These are phyloP conservation scores for Hyperoplus lanceolatus DNA, from an alignment of 2,797 vertebrate species.

Conservation along the genomic window DNA sequence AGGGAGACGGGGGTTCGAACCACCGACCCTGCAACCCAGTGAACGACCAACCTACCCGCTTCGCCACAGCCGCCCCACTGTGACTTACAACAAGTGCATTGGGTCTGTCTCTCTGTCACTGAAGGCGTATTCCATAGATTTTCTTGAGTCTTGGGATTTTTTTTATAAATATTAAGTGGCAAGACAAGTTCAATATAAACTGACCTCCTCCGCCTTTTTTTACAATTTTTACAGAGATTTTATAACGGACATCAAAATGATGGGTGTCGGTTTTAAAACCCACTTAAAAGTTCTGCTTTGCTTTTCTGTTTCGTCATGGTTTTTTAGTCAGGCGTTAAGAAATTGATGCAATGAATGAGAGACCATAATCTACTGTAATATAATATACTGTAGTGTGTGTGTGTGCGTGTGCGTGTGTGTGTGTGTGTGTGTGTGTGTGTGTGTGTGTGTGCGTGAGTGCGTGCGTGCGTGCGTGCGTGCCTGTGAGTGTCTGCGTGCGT, in stretches of 20 bases:
- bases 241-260: slow-evolving; percentile 9
- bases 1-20: too few species aligned
- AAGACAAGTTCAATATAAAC: not conserved
- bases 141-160: not conserved
- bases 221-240: not conserved
- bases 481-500: not conserved
- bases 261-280: not conserved
- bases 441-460: slow-evolving; percentile 12
- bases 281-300: not conserved
- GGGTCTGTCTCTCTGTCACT: not conserved
- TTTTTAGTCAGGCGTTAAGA: slow-evolving; percentile 6
- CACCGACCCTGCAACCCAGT: too few species aligned
- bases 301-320: not conserved
- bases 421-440: slow-evolving; percentile 15
- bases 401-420: not conserved
- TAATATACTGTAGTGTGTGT: not conserved
- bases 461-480: slow-evolving; percentile 6
- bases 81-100: not conserved
- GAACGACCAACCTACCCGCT: too few species aligned
- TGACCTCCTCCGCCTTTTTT: not conserved
- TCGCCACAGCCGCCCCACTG: not conserved
- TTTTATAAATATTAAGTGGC: not conserved
- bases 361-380: not conserved
- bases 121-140: not conserved
- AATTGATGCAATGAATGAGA: slow-evolving; percentile 13